Conservation (phyloP, 2,888 invertebrate species). For the Pyrgus malvae region DNA sequence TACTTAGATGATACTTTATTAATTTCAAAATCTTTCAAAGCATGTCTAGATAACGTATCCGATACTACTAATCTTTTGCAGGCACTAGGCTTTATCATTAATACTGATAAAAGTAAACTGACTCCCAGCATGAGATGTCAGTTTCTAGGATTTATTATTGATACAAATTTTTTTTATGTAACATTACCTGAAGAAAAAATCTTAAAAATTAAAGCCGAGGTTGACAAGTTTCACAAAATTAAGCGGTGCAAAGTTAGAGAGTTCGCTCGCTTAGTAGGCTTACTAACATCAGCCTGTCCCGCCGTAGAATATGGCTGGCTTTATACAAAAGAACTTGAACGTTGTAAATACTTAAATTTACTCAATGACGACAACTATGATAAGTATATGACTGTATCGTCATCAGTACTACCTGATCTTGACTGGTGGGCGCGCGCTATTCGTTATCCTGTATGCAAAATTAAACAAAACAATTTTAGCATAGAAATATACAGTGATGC, state of each 20-base stretch:
- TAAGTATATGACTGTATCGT: not conserved
- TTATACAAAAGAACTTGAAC: conserved; percentile 37
- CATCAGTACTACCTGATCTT: not conserved
- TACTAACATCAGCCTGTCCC: conserved; percentile 39
- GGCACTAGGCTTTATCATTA: not conserved
- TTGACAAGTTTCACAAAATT: not conserved
- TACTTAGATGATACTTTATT: conserved; percentile 1
- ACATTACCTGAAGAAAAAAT: conserved; percentile 32
- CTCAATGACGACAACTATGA: not conserved
- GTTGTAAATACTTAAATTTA: conserved; percentile 24
- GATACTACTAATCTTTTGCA: not conserved
- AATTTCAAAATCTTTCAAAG: not conserved
- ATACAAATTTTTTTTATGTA: conserved; percentile 22
- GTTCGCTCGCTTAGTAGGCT: conserved; percentile 33
- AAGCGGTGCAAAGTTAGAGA: conserved; percentile 17
- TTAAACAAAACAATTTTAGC: not conserved
- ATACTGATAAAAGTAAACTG: not conserved
- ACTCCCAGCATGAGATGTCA: conserved; percentile 4
- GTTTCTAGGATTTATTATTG: conserved; percentile 30
- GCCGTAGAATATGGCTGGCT: conserved; percentile 43
- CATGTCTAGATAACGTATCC: not conserved
- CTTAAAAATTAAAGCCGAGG: conserved; percentile 6
- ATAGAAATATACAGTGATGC: not conserved
- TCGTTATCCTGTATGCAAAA: not conserved
- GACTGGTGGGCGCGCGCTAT: not conserved